Evolutionary conservation across 2,113 vertebrate genomes (phyloP), one percentile per base, ranked within the genome.

Genomic region (Rhinolophus ferrumequinum): DNA sequence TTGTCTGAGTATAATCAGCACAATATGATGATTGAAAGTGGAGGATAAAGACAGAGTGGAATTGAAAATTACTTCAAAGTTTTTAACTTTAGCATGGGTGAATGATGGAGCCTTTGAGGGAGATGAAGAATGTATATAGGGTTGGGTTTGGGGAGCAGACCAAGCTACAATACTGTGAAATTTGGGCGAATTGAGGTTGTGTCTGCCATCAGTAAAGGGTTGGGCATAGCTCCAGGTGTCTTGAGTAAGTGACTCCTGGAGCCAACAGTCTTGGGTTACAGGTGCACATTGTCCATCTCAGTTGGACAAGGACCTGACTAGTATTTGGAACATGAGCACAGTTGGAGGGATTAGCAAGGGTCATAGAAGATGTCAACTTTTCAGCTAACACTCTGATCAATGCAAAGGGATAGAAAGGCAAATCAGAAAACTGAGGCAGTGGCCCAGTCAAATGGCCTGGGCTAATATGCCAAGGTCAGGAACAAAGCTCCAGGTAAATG

Each of bases 361-460:
- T 85, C 54, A 81, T 52, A 10, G 44, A 81, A 41, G 22, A 44
- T 62, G 75, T 30, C 64, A 73, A 21, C 62, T 81, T 76, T 88
- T 64, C 35, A 90, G 41, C 13, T 60, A 83, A 90, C 0, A 26
- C 10, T 47, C 24, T 96, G 18, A 77, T 86, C 44, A 69, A 30
- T 38, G 19, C 18, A 87, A 69, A n/a, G 47, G 4, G 3, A 52
- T 28, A 79, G 54, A 86, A 75, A 90, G 41, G 15, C 19, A 96
- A 81, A 95, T 94, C 24, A 87, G 44, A 84, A 95, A 75, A 85
- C 26, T 14, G 87, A 89, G n/a, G 22, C 24, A 62, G 22, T 73
- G 21, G 21, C 7, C 13, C 22, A 72, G 44, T 92, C 30, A 89
- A 52, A 28, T 91, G 62, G 52, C 33, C 75, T 96, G 33, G 13